Evolutionary conservation across 2,113 vertebrate genomes (phyloP), one percentile per base, ranked within the genome.

Genomic region (Amphiprion percula): DNA sequence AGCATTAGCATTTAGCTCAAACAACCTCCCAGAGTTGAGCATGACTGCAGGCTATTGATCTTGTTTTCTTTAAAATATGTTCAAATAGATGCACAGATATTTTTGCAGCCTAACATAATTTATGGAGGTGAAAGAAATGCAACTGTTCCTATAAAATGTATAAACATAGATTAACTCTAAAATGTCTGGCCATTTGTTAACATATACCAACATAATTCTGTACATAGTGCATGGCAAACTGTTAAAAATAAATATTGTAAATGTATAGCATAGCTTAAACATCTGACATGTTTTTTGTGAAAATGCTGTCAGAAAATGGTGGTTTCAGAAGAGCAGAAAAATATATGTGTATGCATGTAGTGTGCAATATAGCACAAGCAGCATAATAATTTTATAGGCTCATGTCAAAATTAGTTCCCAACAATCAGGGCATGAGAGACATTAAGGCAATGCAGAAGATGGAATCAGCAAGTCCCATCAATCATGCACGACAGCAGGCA

Each of bases 381-480:
- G 74, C 53, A 80, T 72, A 71, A 82, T 64, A 21, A 85, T 86
- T 74, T 83, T 52, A 80, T 14, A 33, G 58, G 30, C 49, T 68
- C 47, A 21, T 84, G 74, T 84, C 80, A 85, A 84, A 92, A 86
- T 88, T 78, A 86, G 81, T 71, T 83, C 1, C 33, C 49, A 81
- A 82, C 84, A 78, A 66, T 84, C 79, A 63, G 61, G 71, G 83
- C 86, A 62, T 8, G 2, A 77, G 74, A 70, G 85, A 83, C 79
- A 86, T 81, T 73, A 77, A 71, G 67, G 74, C 76, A 54, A 65
- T 28, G 67, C 77, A 74, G 71, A 84, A 74, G 77, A 80, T 67
- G 73, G 87, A 62, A 90, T 90, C 77, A 79, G 87, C 86, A 64
- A 71, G 69, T 73, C 84, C 76, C 90, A 92, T 91, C 91, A 82